phyloP scores from a whole-genome alignment of 2,113 vertebrate genomes.

The Lepus timidus region DNA sequence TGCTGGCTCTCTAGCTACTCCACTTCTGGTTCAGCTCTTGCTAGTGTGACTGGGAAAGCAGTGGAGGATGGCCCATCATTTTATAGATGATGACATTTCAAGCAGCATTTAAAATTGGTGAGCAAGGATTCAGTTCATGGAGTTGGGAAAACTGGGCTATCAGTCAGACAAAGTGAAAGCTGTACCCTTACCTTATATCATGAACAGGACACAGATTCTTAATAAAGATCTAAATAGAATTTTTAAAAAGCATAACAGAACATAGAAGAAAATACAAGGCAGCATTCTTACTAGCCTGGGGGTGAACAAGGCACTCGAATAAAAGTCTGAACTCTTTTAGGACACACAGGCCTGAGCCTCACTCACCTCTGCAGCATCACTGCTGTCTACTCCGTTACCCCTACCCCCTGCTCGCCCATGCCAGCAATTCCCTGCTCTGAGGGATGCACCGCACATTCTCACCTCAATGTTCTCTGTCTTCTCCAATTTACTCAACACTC shows the following conservation, averaged over 20 bases:
- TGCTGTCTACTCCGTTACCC: not conserved
- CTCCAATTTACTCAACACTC: not conserved
- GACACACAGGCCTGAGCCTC: not conserved
- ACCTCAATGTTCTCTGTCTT: not conserved
- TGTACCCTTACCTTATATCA: constrained; percentile 24
- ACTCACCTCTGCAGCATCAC: not conserved
- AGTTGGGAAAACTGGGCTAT: not conserved
- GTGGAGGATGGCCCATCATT: not conserved
- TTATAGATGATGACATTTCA: constrained; percentile 26
- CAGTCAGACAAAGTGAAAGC: constrained; percentile 41
- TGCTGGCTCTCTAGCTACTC: too few species aligned
- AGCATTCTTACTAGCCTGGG: not conserved
- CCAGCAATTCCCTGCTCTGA: not conserved
- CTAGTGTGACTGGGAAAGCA: too few species aligned
- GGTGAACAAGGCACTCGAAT: constrained; percentile 2
- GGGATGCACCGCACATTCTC: not conserved
- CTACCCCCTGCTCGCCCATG: not conserved
- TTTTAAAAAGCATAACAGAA: constrained; percentile 39
- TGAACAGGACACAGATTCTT: constrained; percentile 24
- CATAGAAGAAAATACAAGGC: not conserved
- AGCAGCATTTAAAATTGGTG: constrained; percentile 13
- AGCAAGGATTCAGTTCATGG: constrained; percentile 13
- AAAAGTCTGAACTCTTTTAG: constrained; percentile 15
- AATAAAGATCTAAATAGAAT: constrained; percentile 48
- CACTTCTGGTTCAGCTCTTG: too few species aligned